Percentiles rank a stretch among this genome's conserved stretches.
Evolutionary conservation across 2,113 vertebrate species (phyloP).

Genomic region (human): DNA sequence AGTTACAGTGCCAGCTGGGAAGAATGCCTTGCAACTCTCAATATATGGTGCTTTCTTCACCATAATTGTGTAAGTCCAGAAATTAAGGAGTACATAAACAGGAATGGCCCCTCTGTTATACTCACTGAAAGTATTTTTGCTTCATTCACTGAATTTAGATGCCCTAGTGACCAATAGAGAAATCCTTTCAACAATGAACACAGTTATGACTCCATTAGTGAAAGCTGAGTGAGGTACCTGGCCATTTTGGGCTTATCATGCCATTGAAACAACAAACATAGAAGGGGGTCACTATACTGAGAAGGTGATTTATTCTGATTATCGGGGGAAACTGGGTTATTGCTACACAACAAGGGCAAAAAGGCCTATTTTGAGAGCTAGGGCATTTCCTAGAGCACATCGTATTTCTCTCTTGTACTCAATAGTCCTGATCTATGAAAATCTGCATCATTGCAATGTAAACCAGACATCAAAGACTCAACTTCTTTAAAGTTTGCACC

Average conservation of each 20-base stretch:
- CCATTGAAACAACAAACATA: neutral
- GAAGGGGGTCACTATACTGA: neutral
- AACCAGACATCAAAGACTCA: neutral
- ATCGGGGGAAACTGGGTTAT: neutral
- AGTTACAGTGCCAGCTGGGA: neutral
- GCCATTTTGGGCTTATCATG: neutral
- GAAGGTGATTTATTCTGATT: neutral
- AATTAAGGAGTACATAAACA: neutral
- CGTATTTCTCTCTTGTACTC: constrained; percentile 15
- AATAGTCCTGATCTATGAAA: neutral
- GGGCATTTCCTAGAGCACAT: neutral
- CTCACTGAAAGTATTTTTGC: neutral
- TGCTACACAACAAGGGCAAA: neutral
- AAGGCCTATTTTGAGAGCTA: neutral
- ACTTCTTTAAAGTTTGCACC: neutral
- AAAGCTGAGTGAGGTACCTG: neutral
- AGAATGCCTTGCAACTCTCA: neutral
- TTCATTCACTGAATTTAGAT: neutral
- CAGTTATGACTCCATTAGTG: neutral
- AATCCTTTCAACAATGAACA: neutral
- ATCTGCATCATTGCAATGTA: neutral
- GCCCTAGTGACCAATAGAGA: neutral
- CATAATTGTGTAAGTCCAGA: neutral
- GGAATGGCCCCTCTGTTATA: neutral
- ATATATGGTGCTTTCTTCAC: neutral